These are phyloP conservation scores for Netelia melanura DNA, from an alignment of 2,888 invertebrate species.

Conservation along the genomic window DNA sequence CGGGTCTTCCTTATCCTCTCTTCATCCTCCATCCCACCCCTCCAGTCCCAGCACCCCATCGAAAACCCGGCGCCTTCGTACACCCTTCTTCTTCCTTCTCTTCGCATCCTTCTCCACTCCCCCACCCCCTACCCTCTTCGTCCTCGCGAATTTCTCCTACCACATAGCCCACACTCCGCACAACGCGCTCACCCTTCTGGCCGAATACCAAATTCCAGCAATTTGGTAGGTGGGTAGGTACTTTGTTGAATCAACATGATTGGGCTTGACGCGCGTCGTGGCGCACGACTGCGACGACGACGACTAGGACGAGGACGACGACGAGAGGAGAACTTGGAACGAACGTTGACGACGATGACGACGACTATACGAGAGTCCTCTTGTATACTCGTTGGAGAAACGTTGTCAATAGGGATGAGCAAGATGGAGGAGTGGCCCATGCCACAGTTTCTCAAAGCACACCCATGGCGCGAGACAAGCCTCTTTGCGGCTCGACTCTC, in stretches of 20 bases:
- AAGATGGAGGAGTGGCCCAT: neutral
- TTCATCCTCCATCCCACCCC: conserved; percentile 68
- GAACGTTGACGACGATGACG: conserved; percentile 18
- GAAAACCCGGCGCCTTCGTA: conserved; percentile 69
- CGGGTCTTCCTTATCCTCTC: conserved; percentile 37
- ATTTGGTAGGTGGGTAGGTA: conserved; percentile 83
- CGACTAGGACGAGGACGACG: conserved; percentile 50
- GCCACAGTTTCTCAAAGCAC: neutral
- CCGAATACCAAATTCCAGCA: conserved; percentile 85
- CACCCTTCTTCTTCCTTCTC: conserved; percentile 70
- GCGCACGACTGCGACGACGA: conserved; percentile 72
- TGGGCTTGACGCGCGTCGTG: conserved; percentile 82
- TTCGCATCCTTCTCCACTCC: conserved; percentile 68
- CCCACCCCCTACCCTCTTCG: conserved; percentile 62
- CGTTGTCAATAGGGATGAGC: conserved; percentile 7
- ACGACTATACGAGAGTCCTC: conserved; percentile 6
- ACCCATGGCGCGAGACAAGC: conserved; percentile 5
- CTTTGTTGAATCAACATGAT: conserved; percentile 85
- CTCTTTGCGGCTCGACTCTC: conserved; percentile 37
- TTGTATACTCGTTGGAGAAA: neutral
- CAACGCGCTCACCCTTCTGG: conserved; percentile 79
- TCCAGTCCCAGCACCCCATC: conserved; percentile 55
- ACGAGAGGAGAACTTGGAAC: conserved; percentile 31
- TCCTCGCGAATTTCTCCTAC: conserved; percentile 65
- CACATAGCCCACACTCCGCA: conserved; percentile 64